Evolutionary conservation across 64 coral and sea anemone genomes (phyloP).

Genomic region (Trachythela sp.): DNA sequence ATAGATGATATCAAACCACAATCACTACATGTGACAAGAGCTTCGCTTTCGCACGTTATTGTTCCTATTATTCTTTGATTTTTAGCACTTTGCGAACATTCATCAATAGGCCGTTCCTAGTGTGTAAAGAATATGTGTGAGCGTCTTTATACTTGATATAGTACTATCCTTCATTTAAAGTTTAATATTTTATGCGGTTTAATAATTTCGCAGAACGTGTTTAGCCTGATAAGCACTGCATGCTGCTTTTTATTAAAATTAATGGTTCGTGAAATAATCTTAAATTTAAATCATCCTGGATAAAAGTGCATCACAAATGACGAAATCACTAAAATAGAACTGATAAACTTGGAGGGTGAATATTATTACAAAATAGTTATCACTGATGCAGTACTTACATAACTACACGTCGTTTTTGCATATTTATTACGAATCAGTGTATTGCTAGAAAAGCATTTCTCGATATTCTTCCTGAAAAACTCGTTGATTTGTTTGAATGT

Average conservation of each 20-base stretch:
- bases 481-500: not conserved
- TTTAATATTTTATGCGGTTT: too few relatives aligned
- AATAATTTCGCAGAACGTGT: too few relatives aligned
- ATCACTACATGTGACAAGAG: not conserved
- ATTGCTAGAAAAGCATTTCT: not conserved
- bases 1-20: not conserved
- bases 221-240: too few relatives aligned
- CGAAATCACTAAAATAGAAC: not conserved
- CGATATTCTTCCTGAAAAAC: not conserved
- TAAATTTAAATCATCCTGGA: too few relatives aligned
- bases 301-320: not conserved
- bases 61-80: not conserved
- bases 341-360: too few relatives aligned
- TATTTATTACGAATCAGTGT: not conserved
- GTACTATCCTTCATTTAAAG: too few relatives aligned
- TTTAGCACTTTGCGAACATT: not conserved
- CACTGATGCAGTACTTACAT: not conserved
- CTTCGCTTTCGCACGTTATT: not conserved
- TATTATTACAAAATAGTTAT: too few relatives aligned
- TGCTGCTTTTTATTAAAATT: not conserved
- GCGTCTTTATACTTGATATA: too few relatives aligned
- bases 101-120: not conserved
- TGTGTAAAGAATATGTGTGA: too few relatives aligned
- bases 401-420: too few relatives aligned
- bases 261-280: not conserved